Conservation (phyloP, 1,140 invertebrate species). For the Drosophila auraria region DNA sequence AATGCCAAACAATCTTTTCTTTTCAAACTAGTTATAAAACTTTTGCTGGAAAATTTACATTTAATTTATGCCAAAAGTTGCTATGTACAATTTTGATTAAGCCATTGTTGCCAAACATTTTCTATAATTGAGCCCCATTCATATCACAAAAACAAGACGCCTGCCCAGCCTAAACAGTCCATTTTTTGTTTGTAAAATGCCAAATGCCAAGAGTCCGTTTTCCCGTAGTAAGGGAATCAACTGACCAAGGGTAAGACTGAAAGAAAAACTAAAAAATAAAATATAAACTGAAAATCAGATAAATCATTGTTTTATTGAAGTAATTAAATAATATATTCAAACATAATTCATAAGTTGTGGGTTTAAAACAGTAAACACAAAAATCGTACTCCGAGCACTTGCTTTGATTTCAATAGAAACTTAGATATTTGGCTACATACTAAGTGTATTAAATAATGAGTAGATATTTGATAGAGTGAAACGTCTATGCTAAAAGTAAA, state of each 20-base stretch:
- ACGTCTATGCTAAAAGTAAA: slow-evolving; percentile 51
- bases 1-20: slow-evolving; percentile 62
- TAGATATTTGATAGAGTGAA: slow-evolving; percentile 54
- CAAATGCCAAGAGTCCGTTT: slow-evolving; percentile 36
- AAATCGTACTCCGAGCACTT: slow-evolving; percentile 57
- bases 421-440: slow-evolving; percentile 39
- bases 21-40: slow-evolving; percentile 72
- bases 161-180: slow-evolving; percentile 60
- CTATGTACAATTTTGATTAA: slow-evolving; percentile 71
- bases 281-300: slow-evolving; percentile 25
- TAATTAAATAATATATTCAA: slow-evolving; percentile 73
- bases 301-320: slow-evolving; percentile 63
- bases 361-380: slow-evolving; percentile 71
- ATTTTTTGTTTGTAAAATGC: slow-evolving; percentile 39
- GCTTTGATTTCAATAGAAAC: slow-evolving; percentile 50
- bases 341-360: slow-evolving; percentile 61
- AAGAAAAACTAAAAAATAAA: slow-evolving; percentile 10
- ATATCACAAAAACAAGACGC: slow-evolving; percentile 79
- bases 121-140: slow-evolving; percentile 55
- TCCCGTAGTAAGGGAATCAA: slow-evolving; percentile 15
- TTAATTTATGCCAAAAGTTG: slow-evolving; percentile 37
- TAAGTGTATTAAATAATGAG: slow-evolving; percentile 68
- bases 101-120: slow-evolving; percentile 58
- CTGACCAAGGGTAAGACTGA: neutral
- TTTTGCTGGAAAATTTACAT: slow-evolving; percentile 60